Evolutionary conservation across 2,113 vertebrate genomes (phyloP), one percentile per base, ranked within the genome.

Genomic region (Progne subis): DNA sequence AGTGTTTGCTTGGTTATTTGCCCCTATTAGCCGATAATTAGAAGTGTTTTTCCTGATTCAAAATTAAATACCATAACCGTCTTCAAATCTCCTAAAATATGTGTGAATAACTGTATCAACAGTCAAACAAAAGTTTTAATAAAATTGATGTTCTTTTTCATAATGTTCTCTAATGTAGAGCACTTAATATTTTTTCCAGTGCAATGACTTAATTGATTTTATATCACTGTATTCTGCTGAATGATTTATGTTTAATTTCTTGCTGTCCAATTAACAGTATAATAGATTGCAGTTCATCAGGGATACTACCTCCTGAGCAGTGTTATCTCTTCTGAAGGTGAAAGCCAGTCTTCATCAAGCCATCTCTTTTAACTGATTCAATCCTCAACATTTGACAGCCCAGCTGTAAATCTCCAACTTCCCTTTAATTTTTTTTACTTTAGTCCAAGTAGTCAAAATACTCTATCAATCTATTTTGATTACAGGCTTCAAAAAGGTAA

Each of bases 171-270:
- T 92, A 72, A 76, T 32, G 50, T 49, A 65, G 17, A 82, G 3
- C 20, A 57, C 25, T 92, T 92, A 75, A 37, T 79, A 50, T 82
- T 90, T 65, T 96, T 86, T 74, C 32, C 28, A 74, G 32, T 52
- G 67, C 21, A 81, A 85, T 86, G 47, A 74, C 71, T 90, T 87
- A 82, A 95, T 74, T 91, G 67, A 94, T 89, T 96, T 96, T 92
- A 64, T 95, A 87, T 91, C 75, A 80, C 59, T 87, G 55, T 74
- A 57, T 92, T 95, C 26, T 91, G 26, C 57, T 77, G 57, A 94
- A 91, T 91, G 57, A 94, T 94, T 95, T 94, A 87, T 87, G 43
- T 61, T 76, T 85, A 82, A 89, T 92, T 94, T 87, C 70, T 92
- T 91, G 31, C 64, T 89, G 70, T 68, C 74, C 70, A 92, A 95